phyloP scores from a whole-genome alignment of 1,140 invertebrate species.

The Ctenoplectra terminalis region DNA sequence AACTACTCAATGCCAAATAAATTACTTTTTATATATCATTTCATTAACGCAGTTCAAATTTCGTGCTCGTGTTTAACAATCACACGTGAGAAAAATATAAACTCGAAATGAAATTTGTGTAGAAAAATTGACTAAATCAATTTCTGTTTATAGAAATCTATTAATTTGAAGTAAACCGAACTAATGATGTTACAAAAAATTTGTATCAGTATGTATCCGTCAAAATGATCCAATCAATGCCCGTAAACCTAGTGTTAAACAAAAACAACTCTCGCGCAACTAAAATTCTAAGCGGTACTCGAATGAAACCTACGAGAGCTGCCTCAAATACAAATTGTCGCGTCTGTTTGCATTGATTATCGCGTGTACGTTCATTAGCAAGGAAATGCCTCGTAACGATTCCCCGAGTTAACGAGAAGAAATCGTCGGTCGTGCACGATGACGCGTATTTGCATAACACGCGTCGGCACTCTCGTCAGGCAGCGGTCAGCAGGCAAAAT shows the following conservation, averaged over 20 bases:
- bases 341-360: background rate
- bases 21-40: too few species aligned
- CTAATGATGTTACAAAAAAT: too few species aligned
- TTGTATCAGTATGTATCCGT: too few species aligned
- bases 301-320: background rate
- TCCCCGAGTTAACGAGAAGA: slow-evolving; percentile 31
- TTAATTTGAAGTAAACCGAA: too few species aligned
- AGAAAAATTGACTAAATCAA: too few species aligned
- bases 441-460: slow-evolving; percentile 41
- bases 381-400: background rate
- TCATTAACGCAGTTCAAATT: too few species aligned
- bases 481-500: slow-evolving; percentile 1
- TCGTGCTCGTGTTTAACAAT: too few species aligned
- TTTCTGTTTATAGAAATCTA: too few species aligned
- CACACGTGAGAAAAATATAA: too few species aligned
- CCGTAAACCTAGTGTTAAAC: background rate
- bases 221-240: too few species aligned
- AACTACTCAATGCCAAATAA: too few species aligned
- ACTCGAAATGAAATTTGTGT: too few species aligned
- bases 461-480: slow-evolving; percentile 24
- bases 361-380: background rate
- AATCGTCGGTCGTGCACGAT: slow-evolving; percentile 10
- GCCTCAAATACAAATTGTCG: background rate
- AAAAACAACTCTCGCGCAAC: background rate
- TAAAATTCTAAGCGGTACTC: background rate